These are phyloP conservation scores for Dolichopus griseipennis DNA, from an alignment of 2,888 invertebrate species.

Conservation along the genomic window DNA sequence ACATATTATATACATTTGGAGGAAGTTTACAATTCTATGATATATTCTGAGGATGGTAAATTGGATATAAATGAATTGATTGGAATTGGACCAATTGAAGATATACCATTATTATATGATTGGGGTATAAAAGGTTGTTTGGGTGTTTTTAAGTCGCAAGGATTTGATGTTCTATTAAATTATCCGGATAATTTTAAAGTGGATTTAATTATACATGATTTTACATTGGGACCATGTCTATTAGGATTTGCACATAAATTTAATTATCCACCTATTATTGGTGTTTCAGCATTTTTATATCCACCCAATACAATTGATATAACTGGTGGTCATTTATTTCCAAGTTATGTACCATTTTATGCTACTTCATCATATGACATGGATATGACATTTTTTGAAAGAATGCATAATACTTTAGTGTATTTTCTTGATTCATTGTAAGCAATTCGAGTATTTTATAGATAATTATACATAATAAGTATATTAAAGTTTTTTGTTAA, in stretches of 20 bases:
- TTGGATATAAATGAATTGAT: conserved; percentile 20
- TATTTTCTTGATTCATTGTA: conserved; percentile 25
- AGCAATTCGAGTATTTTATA: conserved; percentile 17
- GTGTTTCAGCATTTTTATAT: conserved; percentile 28
- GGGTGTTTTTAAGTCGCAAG: conserved; percentile 23
- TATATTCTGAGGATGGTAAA: conserved; percentile 13
- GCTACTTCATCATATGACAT: conserved; percentile 20
- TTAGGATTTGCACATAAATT: conserved; percentile 34
- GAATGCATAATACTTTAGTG: conserved; percentile 27
- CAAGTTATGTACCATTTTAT: conserved; percentile 28
- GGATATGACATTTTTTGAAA: conserved; percentile 28
- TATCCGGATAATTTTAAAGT: conserved; percentile 32
- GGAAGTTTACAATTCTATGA: conserved; percentile 23
- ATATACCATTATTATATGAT: conserved; percentile 20
- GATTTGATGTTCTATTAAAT: conserved; percentile 25
- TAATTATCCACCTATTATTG: conserved; percentile 32
- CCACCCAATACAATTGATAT: conserved; percentile 24
- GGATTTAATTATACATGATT: conserved; percentile 36
- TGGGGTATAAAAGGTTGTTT: conserved; percentile 18
- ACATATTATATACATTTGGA: conserved; percentile 31
- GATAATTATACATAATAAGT: neutral
- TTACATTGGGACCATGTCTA: conserved; percentile 30
- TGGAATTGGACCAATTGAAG: conserved; percentile 19
- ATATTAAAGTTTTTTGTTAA: too few species aligned
- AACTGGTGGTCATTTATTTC: conserved; percentile 29